Evolutionary conservation across 2,113 vertebrate genomes (phyloP).

Genomic region (Zosterops lateralis): DNA sequence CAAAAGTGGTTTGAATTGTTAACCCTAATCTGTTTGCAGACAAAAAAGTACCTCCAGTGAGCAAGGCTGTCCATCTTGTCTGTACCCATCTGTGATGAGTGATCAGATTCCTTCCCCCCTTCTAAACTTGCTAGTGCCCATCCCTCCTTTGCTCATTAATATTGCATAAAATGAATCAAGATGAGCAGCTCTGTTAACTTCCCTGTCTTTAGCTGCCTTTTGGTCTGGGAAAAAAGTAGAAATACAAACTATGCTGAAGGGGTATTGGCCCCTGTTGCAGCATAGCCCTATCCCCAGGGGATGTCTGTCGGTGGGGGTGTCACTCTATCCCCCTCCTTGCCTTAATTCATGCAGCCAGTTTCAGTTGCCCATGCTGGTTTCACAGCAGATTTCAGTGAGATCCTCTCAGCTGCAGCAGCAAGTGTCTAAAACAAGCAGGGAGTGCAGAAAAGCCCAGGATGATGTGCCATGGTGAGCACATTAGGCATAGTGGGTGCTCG

Average conservation of each 20-base stretch:
- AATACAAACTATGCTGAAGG: neutral
- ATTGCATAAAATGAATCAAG: conserved; percentile 16
- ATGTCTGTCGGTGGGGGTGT: neutral
- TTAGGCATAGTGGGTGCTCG: neutral
- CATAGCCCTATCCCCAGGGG: neutral
- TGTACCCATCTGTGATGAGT: conserved; percentile 32
- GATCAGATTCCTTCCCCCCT: neutral
- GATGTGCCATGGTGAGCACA: neutral
- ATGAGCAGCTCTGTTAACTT: conserved; percentile 15
- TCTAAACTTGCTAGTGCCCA: conserved; percentile 45
- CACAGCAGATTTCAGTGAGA: conserved; percentile 1
- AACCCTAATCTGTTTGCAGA: conserved; percentile 43
- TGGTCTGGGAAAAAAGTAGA: neutral
- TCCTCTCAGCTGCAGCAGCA: conserved; percentile 31
- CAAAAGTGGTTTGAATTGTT: conserved; percentile 45
- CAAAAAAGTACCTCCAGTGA: conserved; percentile 61
- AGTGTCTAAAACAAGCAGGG: neutral
- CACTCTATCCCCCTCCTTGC: neutral
- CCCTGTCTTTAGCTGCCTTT: conserved; percentile 24
- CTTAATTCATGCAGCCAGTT: conserved; percentile 48
- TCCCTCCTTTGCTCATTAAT: conserved; percentile 41
- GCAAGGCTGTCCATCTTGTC: conserved; percentile 46
- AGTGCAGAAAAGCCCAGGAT: neutral
- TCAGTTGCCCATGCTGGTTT: conserved; percentile 3
- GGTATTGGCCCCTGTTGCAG: neutral